Evolutionary conservation across 2,888 invertebrate genomes (phyloP), one percentile per base, ranked within the genome.

Genomic region (Tetragonula carbonaria): DNA sequence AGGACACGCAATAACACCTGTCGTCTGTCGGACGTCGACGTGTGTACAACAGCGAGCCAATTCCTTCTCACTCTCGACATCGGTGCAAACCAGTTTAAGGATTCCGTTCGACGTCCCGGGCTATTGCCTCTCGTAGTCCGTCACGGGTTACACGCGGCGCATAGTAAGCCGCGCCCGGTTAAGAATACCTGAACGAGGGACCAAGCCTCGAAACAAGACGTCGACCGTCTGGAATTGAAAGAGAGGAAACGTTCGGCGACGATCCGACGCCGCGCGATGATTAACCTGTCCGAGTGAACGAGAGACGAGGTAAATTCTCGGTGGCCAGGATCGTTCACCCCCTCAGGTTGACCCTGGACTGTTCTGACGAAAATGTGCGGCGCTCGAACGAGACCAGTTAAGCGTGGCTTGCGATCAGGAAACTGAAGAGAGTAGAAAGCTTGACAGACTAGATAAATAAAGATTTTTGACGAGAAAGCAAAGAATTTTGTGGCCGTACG

Each of bases 51-150:
- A 45, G 33, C 72, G 33, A 68, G 72, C 63, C 84, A 86, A 87
- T 89, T 82, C 87, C 76, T 82, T 89, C 89, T 88, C 86, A 89
- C 87, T 88, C 87, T 87, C 89, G 79, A 82, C 82, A 59, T 79
- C 82, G 28, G 74, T 74, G 78, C 74, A 74, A 66, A 81, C 76
- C 84, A 71, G 80, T 84, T 92, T 92, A 87, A 86, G 86, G 84
- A 92, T 92, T 92, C 92, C 78, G 67, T 80, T 63, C 85, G 82
- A 76, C 89, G 87, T 90, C 81, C 80, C 82, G 59, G 79, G 78
- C 88, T 91, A 92, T 90, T 90, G 88, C 90, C 88, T 92, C 90
- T 91, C 90, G 90, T 87, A 87, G 88, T 88, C 86, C 87, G 90
- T 90, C 90, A 90, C 84, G 75, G 75, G 85, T 80, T 76, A 86